Evolutionary conservation across 1,140 invertebrate genomes (phyloP).

Genomic region (Heliconius melpomene): DNA sequence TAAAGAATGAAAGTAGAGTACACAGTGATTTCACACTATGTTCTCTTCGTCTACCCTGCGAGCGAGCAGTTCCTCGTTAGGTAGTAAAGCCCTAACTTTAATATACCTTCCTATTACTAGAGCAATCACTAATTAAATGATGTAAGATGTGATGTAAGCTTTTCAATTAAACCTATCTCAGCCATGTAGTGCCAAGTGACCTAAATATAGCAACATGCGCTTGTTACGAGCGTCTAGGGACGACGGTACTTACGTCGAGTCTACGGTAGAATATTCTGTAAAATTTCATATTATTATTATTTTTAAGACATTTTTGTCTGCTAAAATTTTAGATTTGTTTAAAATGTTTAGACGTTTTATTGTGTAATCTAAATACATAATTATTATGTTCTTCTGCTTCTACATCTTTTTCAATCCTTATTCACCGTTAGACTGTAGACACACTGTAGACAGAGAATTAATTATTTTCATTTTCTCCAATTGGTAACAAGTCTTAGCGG

Average conservation of each 20-base stretch:
- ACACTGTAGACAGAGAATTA: too few relatives aligned
- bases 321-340: too few relatives aligned
- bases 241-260: constrained; percentile 1
- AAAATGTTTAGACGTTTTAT: background rate
- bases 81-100: background rate
- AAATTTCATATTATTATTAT: background rate
- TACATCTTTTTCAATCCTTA: too few relatives aligned
- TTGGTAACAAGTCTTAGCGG: too few relatives aligned
- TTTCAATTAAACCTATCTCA: constrained; percentile 4
- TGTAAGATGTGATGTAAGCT: constrained; percentile 1
- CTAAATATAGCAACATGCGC: constrained; percentile 1
- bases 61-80: background rate
- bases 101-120: background rate
- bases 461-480: too few relatives aligned
- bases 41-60: too few relatives aligned
- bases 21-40: too few relatives aligned
- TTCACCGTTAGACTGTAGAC: too few relatives aligned
- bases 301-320: background rate
- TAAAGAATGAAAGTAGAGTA: too few relatives aligned
- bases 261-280: background rate
- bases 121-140: constrained; percentile 2
- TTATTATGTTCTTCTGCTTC: too few relatives aligned
- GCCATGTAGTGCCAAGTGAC: constrained; percentile 5
- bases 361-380: background rate
- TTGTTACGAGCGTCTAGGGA: constrained; percentile 7